Percentiles rank a stretch among this genome's conserved stretches.
Conservation (phyloP, 2,888 invertebrate species). For the Ophraella communa region DNA sequence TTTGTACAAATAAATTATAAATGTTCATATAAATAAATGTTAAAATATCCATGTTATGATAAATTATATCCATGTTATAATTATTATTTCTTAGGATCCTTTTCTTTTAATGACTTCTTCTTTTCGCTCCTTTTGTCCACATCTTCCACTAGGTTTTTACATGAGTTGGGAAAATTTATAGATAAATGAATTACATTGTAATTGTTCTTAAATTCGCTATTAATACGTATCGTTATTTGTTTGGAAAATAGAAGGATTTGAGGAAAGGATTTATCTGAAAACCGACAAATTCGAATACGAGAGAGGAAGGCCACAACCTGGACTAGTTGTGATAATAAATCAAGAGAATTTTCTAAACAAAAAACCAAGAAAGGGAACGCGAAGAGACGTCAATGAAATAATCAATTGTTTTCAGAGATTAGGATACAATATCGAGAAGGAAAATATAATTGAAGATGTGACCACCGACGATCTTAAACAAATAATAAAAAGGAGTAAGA, state of each 20-base stretch:
- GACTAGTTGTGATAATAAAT: constrained; percentile 51
- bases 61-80: no score
- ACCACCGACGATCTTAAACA: constrained; percentile 41
- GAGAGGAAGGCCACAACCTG: no score
- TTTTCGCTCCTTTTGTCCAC: no score
- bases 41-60: no score
- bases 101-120: no score
- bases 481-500: constrained; percentile 43
- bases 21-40: no score
- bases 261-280: constrained; percentile 20
- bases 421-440: constrained; percentile 49
- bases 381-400: constrained; percentile 51
- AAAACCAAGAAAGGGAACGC: constrained; percentile 43
- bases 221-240: background rate
- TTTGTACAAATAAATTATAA: no score
- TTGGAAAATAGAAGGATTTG: constrained; percentile 5
- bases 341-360: constrained; percentile 43
- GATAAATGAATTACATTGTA: no score
- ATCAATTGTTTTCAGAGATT: constrained; percentile 48
- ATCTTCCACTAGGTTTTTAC: no score
- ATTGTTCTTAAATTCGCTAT: background rate
- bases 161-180: no score
- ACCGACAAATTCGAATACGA: constrained; percentile 46
- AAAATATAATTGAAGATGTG: constrained; percentile 44
- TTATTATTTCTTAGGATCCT: no score